These are phyloP conservation scores for Uromys caudimaculatus DNA, from an alignment of 2,797 vertebrate genomes.

Conservation along the genomic window DNA sequence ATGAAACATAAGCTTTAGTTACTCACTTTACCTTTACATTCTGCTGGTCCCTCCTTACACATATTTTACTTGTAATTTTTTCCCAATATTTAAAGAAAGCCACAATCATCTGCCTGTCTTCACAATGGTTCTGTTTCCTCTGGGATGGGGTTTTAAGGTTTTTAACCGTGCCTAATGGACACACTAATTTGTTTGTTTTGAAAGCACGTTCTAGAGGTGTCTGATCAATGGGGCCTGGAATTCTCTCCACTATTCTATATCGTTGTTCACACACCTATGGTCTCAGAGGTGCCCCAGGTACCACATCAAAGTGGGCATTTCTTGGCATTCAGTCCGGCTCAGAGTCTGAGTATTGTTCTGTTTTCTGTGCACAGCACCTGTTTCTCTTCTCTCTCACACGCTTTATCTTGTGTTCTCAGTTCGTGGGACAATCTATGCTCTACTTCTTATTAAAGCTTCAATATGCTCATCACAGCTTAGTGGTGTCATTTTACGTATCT, in stretches of 20 bases:
- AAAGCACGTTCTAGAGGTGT: not conserved
- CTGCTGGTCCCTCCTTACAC: not conserved
- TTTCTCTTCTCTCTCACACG: not conserved
- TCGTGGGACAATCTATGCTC: not conserved
- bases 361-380: not conserved
- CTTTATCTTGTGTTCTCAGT: slow-evolving; percentile 39
- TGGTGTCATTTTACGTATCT: not conserved
- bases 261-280: not conserved
- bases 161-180: not conserved
- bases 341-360: not conserved
- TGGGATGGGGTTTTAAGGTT: not conserved
- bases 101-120: not conserved
- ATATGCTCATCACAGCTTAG: slow-evolving; percentile 36
- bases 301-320: not conserved
- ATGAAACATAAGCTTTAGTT: slow-evolving; percentile 9
- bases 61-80: not conserved
- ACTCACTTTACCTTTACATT: no score
- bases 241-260: not conserved
- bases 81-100: slow-evolving; percentile 28
- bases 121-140: not conserved
- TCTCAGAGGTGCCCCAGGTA: not conserved
- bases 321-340: not conserved
- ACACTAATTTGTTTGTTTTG: not conserved
- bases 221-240: not conserved
- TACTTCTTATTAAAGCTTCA: slow-evolving; percentile 50